phyloP scores from a whole-genome alignment of 2,113 vertebrate species.

The Leuciscus idus region DNA sequence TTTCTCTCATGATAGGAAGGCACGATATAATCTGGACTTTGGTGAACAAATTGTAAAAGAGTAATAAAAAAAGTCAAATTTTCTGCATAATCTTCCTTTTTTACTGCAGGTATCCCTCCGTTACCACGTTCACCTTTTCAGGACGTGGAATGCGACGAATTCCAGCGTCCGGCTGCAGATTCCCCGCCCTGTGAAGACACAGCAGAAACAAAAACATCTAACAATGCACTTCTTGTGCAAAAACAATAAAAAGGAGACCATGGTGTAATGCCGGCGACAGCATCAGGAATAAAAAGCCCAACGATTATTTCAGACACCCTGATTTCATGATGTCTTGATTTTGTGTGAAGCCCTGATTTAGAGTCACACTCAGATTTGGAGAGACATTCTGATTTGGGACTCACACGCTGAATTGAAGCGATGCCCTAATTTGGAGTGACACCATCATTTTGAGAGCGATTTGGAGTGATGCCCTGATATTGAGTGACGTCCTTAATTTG shows the following conservation, averaged over 20 bases:
- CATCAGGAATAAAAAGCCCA: not conserved
- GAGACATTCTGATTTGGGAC: not conserved
- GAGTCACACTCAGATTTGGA: not conserved
- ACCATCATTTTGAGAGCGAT: not conserved
- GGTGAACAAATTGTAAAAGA: not conserved
- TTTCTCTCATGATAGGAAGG: too few relatives aligned
- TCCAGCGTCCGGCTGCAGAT: conserved; percentile 68
- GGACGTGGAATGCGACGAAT: conserved; percentile 67
- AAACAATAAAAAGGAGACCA: conserved; percentile 65
- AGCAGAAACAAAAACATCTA: conserved; percentile 30
- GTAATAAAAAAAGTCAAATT: not conserved
- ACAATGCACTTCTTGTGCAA: conserved; percentile 55
- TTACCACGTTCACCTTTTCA: conserved; percentile 70
- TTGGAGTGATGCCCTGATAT: too few relatives aligned
- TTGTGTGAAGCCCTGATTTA: not conserved
- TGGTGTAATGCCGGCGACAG: conserved; percentile 59
- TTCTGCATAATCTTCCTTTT: not conserved
- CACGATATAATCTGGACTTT: not conserved
- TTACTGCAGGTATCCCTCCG: conserved; percentile 69
- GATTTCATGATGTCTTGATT: not conserved
- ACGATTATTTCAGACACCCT: not conserved
- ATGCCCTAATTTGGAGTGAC: not conserved
- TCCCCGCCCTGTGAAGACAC: conserved; percentile 29
- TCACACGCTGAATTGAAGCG: not conserved
- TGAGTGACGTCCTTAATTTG: not conserved